Base-by-base conservation (phyloP, 2,797 vertebrate species). In the Pseudotriccus pelzelni region DNA sequence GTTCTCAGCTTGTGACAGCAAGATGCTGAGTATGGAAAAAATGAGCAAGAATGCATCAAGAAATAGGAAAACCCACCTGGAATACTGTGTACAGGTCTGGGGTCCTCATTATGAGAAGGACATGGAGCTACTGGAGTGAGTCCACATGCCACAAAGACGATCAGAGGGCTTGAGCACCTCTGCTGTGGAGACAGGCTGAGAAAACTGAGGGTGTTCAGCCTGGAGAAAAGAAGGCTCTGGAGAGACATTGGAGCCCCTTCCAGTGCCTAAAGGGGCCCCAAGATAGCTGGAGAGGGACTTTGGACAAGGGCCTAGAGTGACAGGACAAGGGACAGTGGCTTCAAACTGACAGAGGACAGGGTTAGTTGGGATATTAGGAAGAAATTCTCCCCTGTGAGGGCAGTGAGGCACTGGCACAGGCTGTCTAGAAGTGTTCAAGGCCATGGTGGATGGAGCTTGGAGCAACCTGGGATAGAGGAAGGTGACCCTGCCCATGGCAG, bases 391-490 rank as follows among this genome's bases (percentile, higher is more conserved):
- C 14, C 18, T 52, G 25, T 8, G 37, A 83, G 50, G 17, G 2
- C 63, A 20, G 2, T 0, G 5, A 58, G 9, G 17, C 0, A 4
- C 18, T 50, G 24, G 58, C 44, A 11, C n/a, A 70, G 21, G 21
- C 0, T 76, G 2, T 12, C 59, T 84, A 46, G 44, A 20, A 64
- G 12, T 59, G 46, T 41, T 14, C 39, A 3, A 52, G 15, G 6
- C 34, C 59, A 36, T 10, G 13, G 0, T 41, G 46, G 39, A 47
- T 0, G 1, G 7, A 9, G 15, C 3, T 84, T 70, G 39, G 46
- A 84, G 25, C 10, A 32, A 0, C 5, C 15, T 78, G 52, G 30
- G 8, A 1, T 1, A 52, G 52, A 52, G 46, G 10, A 28, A 72
- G 7, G 2, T 41, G 21, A 36, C 80, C 52, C 9, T 78, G 52